Evolutionary conservation across 2,888 invertebrate genomes (phyloP).

Genomic region (Cabera pusaria): DNA sequence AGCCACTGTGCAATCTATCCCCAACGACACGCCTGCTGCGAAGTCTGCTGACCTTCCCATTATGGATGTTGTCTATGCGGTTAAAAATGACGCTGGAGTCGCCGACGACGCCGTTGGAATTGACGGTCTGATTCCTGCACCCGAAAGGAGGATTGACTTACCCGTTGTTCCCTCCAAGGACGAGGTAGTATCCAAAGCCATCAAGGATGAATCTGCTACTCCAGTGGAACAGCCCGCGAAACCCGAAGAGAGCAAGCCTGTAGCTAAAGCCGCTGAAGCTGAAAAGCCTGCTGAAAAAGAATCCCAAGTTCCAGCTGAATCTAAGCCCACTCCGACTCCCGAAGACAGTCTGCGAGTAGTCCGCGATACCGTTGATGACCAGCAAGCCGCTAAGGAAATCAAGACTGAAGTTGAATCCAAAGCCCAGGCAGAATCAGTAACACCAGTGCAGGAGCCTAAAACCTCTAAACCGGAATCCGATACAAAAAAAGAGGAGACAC

Average conservation of each 20-base stretch:
- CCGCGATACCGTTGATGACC: constrained; percentile 63
- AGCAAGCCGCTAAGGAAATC: constrained; percentile 1
- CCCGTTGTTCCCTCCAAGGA: constrained; percentile 9
- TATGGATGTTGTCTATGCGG: not conserved
- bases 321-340: constrained; percentile 12
- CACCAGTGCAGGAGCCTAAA: constrained; percentile 8
- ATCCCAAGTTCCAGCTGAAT: constrained; percentile 14
- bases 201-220: constrained; percentile 27
- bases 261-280: constrained; percentile 10
- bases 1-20: constrained; percentile 18
- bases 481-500: constrained; percentile 15
- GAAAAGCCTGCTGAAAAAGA: constrained; percentile 24
- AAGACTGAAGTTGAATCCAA: constrained; percentile 37
- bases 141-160: constrained; percentile 15
- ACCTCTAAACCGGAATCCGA: constrained; percentile 8
- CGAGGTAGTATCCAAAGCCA: constrained; percentile 33
- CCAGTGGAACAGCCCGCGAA: constrained; percentile 11
- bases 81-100: constrained; percentile 9
- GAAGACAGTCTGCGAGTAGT: constrained; percentile 60
- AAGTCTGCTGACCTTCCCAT: constrained; percentile 16
- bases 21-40: constrained; percentile 19
- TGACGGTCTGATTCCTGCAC: constrained; percentile 3
- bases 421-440: constrained; percentile 10
- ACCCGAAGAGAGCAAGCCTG: constrained; percentile 24
- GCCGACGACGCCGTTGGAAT: constrained; percentile 11